Evolutionary conservation across 1,140 invertebrate species (phyloP), one percentile per base, ranked within the genome.

Genomic region (Samia ricini): DNA sequence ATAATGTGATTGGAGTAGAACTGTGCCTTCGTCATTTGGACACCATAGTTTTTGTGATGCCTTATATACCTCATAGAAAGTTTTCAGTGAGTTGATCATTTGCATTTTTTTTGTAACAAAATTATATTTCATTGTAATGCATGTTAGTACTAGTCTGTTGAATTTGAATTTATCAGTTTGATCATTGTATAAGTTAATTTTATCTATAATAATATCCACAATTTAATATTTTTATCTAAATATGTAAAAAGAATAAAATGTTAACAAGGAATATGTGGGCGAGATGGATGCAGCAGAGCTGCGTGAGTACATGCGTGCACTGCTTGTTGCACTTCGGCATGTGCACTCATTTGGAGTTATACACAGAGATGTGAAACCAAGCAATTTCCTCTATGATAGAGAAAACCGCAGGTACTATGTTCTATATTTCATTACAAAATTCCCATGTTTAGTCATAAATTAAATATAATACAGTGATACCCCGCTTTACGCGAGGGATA

Each of bases 351-450:
- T 95, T 83, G 94, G 95, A 67, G 94, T 98, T 57, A 97, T 98
- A 68, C 97, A 98, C 84, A 91, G 97, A 71, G 97, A 98, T 83
- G 93, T 98, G n/a, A 98, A 98, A 90, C 97, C 97, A 4, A 96
- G 94, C 82, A 98, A 98, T 91, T 98, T 98, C 84, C 91, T 98
- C 0, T 98, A 97, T 78, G 95, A 98, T 85, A 91, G 96, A 26
- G 89, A 91, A n/a, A 93, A 93, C 56, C 93, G 93, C 86, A 93
- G 93, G 95, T 96, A 57, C n/a, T n/a, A n/a, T 20, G 10, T 29
- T 8, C 6, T 33, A 2, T 36, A 36, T 36, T 29, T 8, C 10
- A 29, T 29, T 1, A n/a, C n/a, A n/a, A n/a, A n/a, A n/a, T n/a
- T n/a, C n/a, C n/a, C n/a, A n/a, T n/a, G n/a, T n/a, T n/a, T n/a